phyloP scores from a whole-genome alignment of 2,797 vertebrate genomes.

The Mycteria americana region DNA sequence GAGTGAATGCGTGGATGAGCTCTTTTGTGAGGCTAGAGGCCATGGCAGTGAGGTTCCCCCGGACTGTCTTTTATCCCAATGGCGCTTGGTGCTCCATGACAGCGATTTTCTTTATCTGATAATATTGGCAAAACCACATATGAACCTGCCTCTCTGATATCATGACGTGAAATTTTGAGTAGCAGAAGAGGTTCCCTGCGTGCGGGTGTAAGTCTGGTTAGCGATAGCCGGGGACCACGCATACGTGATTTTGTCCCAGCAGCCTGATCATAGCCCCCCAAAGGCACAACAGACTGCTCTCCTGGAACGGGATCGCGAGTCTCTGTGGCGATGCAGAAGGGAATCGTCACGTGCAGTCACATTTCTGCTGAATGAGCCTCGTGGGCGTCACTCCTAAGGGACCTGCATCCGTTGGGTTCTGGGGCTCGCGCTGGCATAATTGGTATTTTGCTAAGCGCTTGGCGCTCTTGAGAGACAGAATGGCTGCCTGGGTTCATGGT shows the following conservation, averaged over 20 bases:
- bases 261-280: neutral
- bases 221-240: neutral
- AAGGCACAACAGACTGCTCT: neutral
- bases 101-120: neutral
- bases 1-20: no score
- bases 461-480: neutral
- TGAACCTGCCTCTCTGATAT: neutral
- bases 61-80: accelerated
- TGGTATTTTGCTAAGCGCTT: neutral
- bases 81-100: accelerated
- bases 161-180: accelerated
- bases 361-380: neutral
- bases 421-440: neutral
- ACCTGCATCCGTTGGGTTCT: neutral
- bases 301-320: accelerated
- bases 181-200: neutral
- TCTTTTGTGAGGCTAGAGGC: neutral
- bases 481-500: accelerated
- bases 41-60: accelerated
- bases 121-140: neutral
- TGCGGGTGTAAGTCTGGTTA: accelerated
- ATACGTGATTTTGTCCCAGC: accelerated
- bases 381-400: neutral
- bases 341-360: neutral
- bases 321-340: accelerated